A percentile compares a stretch with the other conserved stretches of the same genome.
phyloP scores from a whole-genome alignment of 92 coral and sea anemone genomes.

The Montipora capitata region DNA sequence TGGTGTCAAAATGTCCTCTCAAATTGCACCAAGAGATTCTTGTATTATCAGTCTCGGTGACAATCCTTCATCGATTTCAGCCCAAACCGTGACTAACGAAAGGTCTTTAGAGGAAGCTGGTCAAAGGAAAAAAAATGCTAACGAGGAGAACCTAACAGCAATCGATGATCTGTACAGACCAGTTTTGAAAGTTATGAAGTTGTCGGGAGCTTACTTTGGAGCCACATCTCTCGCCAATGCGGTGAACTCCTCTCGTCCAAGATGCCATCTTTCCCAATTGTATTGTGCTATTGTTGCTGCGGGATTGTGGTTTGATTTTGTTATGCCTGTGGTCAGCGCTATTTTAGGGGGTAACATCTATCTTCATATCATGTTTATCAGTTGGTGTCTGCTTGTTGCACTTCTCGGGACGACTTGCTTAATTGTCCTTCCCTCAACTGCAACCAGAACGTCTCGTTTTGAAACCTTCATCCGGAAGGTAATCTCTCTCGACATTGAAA shows the following conservation, averaged over 20 bases:
- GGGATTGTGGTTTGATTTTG: conserved; percentile 28
- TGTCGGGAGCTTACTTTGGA: conserved; percentile 21
- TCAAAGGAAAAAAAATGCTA: too few species aligned
- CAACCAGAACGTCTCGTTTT: not conserved
- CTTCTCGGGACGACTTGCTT: conserved; percentile 6
- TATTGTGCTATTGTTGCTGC: not conserved
- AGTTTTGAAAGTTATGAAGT: not conserved
- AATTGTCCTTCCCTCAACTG: not conserved
- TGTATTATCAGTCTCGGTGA: too few species aligned
- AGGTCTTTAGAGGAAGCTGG: too few species aligned
- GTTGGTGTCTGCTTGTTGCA: conserved; percentile 5
- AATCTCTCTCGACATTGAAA: not conserved
- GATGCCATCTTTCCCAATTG: not conserved
- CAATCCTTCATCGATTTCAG: too few species aligned
- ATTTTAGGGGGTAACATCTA: not conserved
- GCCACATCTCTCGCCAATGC: not conserved
- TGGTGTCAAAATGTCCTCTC: too few species aligned
- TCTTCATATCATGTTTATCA: not conserved
- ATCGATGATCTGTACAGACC: conserved; percentile 1
- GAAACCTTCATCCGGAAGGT: not conserved
- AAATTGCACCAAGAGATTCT: too few species aligned
- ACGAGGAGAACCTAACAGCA: not conserved
- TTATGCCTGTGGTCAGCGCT: not conserved
- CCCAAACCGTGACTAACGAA: too few species aligned
- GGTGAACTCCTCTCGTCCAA: too few species aligned